A percentile compares a stretch with the other conserved stretches of the same genome.
Evolutionary conservation across 2,113 vertebrate species (phyloP).

Genomic region (Fregata magnificens): DNA sequence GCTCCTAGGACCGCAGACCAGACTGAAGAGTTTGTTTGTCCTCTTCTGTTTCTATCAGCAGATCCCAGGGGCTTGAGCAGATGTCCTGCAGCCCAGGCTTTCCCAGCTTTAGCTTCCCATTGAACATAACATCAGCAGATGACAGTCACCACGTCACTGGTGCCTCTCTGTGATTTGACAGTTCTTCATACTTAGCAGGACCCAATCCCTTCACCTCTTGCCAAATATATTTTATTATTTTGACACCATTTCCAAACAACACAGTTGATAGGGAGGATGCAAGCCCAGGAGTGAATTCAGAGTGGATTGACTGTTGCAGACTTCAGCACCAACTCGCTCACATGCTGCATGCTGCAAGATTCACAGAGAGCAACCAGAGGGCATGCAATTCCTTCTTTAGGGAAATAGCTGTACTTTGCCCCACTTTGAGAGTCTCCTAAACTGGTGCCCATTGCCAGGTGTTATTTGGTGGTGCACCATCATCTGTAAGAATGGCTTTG

Average conservation of each 20-base stretch:
- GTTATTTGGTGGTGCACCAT: too few relatives aligned
- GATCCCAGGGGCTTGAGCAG: not conserved
- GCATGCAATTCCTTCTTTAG: not conserved
- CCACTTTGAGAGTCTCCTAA: not conserved
- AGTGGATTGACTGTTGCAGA: not conserved
- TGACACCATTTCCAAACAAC: not conserved
- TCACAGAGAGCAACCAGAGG: not conserved
- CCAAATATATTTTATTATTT: not conserved
- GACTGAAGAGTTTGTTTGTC: not conserved
- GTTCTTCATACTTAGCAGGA: not conserved
- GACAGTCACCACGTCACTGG: not conserved
- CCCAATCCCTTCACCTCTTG: not conserved
- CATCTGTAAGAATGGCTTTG: not conserved
- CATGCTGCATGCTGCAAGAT: rapidly evolving
- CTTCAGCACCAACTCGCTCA: not conserved
- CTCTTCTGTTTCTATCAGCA: not conserved
- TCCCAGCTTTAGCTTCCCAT: not conserved
- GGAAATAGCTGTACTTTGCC: not conserved
- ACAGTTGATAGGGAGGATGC: not conserved
- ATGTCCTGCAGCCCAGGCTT: not conserved
- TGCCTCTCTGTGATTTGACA: not conserved
- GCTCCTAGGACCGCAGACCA: not conserved
- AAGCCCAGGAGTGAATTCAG: not conserved
- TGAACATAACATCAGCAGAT: not conserved
- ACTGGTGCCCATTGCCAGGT: not conserved